Evolutionary conservation across 2,888 invertebrate species (phyloP).

Genomic region (Drosophila paramelanica): DNA sequence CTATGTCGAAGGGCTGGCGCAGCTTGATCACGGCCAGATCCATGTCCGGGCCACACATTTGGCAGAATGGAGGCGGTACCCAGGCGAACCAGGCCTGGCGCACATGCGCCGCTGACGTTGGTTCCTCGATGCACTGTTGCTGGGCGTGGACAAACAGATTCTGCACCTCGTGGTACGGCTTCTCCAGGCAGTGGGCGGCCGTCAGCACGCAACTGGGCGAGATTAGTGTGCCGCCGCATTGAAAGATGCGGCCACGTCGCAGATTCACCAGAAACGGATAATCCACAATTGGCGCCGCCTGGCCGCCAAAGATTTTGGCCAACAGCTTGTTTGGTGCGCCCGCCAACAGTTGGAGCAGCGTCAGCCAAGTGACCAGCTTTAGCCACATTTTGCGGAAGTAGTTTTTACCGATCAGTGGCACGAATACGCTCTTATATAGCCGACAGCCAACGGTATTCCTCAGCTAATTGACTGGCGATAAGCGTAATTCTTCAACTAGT

Average conservation of each 20-base stretch:
- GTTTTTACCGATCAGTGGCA: background rate
- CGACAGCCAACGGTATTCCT: conserved; percentile 41
- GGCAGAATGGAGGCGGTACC: conserved; percentile 12
- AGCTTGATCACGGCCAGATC: conserved; percentile 58
- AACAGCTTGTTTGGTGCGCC: background rate
- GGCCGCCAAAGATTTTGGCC: conserved; percentile 52
- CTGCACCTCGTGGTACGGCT: background rate
- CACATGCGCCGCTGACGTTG: conserved; percentile 11
- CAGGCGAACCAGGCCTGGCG: conserved; percentile 34
- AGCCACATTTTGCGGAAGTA: conserved; percentile 24
- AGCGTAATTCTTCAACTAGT: conserved; percentile 26
- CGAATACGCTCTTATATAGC: conserved; percentile 30
- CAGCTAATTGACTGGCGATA: conserved; percentile 60
- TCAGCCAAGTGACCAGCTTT: conserved; percentile 6
- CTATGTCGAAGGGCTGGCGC: conserved; percentile 34
- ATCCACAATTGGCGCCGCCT: conserved; percentile 14
- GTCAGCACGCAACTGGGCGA: conserved; percentile 64
- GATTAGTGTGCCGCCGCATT: conserved; percentile 58
- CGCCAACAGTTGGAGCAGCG: conserved; percentile 20
- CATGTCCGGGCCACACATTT: conserved; percentile 3
- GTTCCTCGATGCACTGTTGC: conserved; percentile 51
- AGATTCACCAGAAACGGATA: conserved; percentile 60
- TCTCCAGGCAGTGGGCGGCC: conserved; percentile 67
- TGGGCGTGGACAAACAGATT: conserved; percentile 51
- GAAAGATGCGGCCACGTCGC: conserved; percentile 25